Evolutionary conservation across 1,140 invertebrate genomes (phyloP), one percentile per base, ranked within the genome.

Genomic region (Papilio aristodemus): DNA sequence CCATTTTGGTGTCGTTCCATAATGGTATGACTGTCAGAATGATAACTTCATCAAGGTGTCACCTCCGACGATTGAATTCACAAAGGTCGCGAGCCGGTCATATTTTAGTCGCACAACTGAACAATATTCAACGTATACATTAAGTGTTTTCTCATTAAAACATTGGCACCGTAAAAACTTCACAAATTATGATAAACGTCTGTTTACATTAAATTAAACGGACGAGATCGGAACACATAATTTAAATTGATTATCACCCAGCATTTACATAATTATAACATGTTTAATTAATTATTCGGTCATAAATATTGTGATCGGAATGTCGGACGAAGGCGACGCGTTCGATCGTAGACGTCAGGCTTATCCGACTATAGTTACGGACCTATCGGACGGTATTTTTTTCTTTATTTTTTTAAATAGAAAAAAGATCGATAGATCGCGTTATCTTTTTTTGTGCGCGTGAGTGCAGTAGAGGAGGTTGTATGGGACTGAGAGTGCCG

Each of bases 1-100:
- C 91, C 91, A 87, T 92, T 92, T 81, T 92, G 91, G 85, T 92
- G 91, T 64, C 91, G 84, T 85, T 92, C 91, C 91, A 92, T 92
- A 85, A 88, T 90, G 84, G 86, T 88, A 86, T 89, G 80, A 73
- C 60, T 76, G 41, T 86, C 75, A 75, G 67, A 77, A 73, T 57
- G 75, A 72, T 71, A 73, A 37, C 78, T 77, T 75, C 78, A 84
- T 79, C 43, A 77, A 77, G 71, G 41, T 19, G 41, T 75, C 68
- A 58, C 67, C 69, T 73, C 58, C 78, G 78, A 80, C 68, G 62
- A 58, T 71, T 68, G 57, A 70, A 46, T 70, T 63, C 78, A 82
- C 74, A 72, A 71, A 62, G 68, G 69, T 46, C 70, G 69, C 72
- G 68, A 63, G 60, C 68, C 67, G 70, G 73, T 67, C 78, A 83